These are phyloP conservation scores for Setipinna tenuifilis DNA, from an alignment of 2,797 vertebrate genomes.

Conservation along the genomic window DNA sequence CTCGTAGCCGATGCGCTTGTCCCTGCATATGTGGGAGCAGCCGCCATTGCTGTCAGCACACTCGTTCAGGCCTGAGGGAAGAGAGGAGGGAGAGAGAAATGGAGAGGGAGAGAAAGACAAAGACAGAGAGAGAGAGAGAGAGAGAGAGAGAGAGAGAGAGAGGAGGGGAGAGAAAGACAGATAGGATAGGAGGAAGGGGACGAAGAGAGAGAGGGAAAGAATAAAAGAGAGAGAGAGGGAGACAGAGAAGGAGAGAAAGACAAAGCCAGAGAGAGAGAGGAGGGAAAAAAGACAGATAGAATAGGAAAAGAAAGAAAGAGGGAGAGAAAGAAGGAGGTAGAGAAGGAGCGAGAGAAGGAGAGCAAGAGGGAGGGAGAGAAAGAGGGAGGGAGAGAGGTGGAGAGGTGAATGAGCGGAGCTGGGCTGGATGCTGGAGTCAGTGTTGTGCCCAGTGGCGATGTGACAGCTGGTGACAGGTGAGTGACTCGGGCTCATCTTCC, in stretches of 20 bases:
- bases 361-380: background rate
- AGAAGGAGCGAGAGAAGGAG: background rate
- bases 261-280: too few species aligned
- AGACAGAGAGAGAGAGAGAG: slow-evolving; percentile 15
- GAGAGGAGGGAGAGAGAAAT: background rate
- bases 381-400: background rate
- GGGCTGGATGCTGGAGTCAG: slow-evolving; percentile 29
- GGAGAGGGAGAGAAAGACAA: slow-evolving; percentile 21
- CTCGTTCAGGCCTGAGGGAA: slow-evolving; percentile 86
- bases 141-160: background rate
- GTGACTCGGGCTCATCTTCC: slow-evolving; percentile 37
- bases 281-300: slow-evolving; percentile 3
- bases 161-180: too few species aligned
- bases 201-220: background rate
- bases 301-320: background rate
- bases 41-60: slow-evolving; percentile 91
- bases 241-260: too few species aligned
- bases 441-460: slow-evolving; percentile 40
- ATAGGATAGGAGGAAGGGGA: too few species aligned
- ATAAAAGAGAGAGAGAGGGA: too few species aligned
- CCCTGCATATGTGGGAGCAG: slow-evolving; percentile 95
- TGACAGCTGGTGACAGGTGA: slow-evolving; percentile 38
- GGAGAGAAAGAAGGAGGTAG: too few species aligned
- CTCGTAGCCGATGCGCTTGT: slow-evolving; percentile 89
- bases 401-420: slow-evolving; percentile 47